These are phyloP conservation scores for Oplegnathus fasciatus DNA, from an alignment of 2,113 vertebrate species.

Conservation along the genomic window DNA sequence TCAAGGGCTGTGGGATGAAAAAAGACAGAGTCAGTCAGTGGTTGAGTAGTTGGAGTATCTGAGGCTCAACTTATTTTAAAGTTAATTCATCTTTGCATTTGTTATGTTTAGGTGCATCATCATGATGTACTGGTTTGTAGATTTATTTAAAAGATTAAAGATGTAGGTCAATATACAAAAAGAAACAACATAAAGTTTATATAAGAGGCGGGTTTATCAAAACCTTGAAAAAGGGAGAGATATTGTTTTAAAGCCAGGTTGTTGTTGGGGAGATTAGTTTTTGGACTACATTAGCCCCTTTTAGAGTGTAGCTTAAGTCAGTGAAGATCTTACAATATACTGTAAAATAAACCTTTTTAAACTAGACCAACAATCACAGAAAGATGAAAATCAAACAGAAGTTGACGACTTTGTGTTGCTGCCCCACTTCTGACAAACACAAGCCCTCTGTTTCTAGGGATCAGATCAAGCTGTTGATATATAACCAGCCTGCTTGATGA, in stretches of 20 bases:
- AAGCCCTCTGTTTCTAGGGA: conserved; percentile 22
- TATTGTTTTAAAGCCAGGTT: conserved; percentile 10
- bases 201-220: not conserved
- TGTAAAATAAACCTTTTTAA: conserved; percentile 17
- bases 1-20: conserved; percentile 75
- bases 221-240: not conserved
- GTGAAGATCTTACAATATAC: not conserved
- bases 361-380: conserved; percentile 24
- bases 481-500: conserved; percentile 35
- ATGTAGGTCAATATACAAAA: not conserved
- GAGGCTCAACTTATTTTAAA: not conserved
- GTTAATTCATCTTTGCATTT: not conserved
- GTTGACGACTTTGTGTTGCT: conserved; percentile 26
- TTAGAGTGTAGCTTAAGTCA: not conserved
- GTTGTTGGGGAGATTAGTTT: conserved; percentile 29
- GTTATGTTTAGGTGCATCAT: conserved; percentile 17
- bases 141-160: conserved; percentile 45
- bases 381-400: conserved; percentile 27
- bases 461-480: conserved; percentile 38
- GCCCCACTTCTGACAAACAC: conserved; percentile 43
- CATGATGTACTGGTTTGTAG: conserved; percentile 2
- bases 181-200: not conserved
- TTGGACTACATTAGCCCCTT: not conserved
- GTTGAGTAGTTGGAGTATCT: not conserved
- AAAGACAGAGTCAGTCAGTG: conserved; percentile 15